Evolutionary conservation across 2,797 vertebrate species (phyloP).

Genomic region (Enteromius anoplus): DNA sequence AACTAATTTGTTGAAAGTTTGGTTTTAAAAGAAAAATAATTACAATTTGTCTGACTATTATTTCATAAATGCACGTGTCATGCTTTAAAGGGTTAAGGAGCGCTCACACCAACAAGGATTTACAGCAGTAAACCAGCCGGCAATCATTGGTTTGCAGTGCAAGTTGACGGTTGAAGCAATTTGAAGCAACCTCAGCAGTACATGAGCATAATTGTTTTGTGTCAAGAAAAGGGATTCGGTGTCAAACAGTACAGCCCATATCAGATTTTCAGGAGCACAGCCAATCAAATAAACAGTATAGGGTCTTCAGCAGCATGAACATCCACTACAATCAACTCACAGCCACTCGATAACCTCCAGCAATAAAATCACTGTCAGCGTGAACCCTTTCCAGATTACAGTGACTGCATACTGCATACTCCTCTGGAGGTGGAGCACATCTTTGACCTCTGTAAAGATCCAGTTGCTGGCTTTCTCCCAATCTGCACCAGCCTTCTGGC

Average conservation of each 20-base stretch:
- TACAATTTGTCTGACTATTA: neutral
- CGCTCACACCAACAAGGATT: neutral
- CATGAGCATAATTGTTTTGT: neutral
- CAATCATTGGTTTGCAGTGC: neutral
- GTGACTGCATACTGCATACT: conserved; percentile 13
- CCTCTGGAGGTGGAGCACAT: conserved; percentile 23
- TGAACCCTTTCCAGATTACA: conserved; percentile 12
- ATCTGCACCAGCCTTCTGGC: conserved; percentile 27
- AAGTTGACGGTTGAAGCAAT: neutral
- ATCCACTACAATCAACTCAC: conserved; percentile 25
- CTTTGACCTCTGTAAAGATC: conserved; percentile 30
- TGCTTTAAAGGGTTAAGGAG: neutral
- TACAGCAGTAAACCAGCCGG: neutral
- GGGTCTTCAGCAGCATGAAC: neutral
- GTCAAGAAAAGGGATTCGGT: neutral
- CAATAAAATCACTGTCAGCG: conserved; percentile 21
- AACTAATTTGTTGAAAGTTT: neutral
- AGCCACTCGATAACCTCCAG: conserved; percentile 24
- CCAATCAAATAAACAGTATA: neutral
- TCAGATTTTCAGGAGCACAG: neutral
- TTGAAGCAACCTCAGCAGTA: neutral
- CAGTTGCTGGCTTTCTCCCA: conserved; percentile 23
- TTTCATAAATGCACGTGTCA: neutral
- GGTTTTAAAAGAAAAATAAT: neutral
- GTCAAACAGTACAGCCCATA: neutral